Base-by-base conservation (phyloP, 2,797 vertebrate species). In the Anguilla anguilla region DNA sequence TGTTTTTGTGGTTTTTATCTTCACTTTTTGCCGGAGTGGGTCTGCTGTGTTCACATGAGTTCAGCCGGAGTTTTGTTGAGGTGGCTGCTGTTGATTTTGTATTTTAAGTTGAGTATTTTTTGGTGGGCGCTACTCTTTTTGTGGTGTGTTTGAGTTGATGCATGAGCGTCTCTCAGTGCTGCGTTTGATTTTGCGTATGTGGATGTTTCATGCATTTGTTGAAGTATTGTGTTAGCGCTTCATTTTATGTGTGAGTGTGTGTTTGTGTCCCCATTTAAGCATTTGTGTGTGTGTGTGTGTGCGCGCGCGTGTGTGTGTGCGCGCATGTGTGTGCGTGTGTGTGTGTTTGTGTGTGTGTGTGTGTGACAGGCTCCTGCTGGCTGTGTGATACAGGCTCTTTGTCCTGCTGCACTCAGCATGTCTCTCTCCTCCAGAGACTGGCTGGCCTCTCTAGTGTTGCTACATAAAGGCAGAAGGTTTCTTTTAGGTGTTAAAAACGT, bases 401-500 rank as follows among this genome's bases (percentile, higher is more conserved):
- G 96, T 97, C 95, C 96, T 92, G 92, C 93, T 92, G 94, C 96
- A 96, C 96, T 97, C 96, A 96, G 94, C 94, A 93, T 94, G 94
- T 95, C 94, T 95, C 93, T 93, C 94, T 96, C 95, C 96, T 96
- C 94, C 87, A 94, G 96, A 96, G 96, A 96, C 94, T 93, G 94
- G 91, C 94, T 94, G 94, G 91, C 94, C 94, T 94, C 95, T 96
- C 96, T 94, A 94, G 95, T 95, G 94, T 94, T 94, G 93, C 93
- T 94, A 94, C 94, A 96, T 96, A 96, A 97, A 96, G 95, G 93
- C 95, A 94, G 94, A 92, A 94, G 94, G 95, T 92, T 95, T 94
- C 95, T 96, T 96, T 96, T 95, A 96, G 96, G 96, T 96, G 96
- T 96, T 97, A 96, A 96, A 97, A 97, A 96, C 96, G 94, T 96